Evolutionary conservation across 2,888 invertebrate genomes (phyloP).

Genomic region (Himalopsyche anomala): DNA sequence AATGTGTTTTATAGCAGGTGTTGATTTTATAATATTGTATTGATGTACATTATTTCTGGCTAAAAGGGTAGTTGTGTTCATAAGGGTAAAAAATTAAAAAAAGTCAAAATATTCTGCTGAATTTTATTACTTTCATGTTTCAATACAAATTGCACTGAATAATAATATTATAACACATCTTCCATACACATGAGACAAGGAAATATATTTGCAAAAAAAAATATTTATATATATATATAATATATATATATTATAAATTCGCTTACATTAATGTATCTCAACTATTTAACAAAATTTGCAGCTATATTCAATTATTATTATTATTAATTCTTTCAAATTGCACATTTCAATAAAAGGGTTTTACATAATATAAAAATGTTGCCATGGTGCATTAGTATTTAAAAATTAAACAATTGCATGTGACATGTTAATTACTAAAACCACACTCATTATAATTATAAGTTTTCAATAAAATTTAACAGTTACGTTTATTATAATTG

Average conservation of each 20-base stretch:
- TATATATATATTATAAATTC: constrained; percentile 47
- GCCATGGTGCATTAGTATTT: constrained; percentile 47
- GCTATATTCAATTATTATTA: constrained; percentile 57
- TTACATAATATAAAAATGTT: constrained; percentile 51
- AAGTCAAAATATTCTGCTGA: constrained; percentile 49
- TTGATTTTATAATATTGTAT: too few relatives aligned
- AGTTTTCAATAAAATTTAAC: constrained; percentile 46
- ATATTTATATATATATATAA: constrained; percentile 51
- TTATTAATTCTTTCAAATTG: constrained; percentile 63
- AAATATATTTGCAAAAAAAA: constrained; percentile 65
- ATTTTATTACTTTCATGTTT: constrained; percentile 62
- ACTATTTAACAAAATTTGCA: constrained; percentile 65
- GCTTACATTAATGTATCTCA: constrained; percentile 60
- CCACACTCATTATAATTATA: constrained; percentile 47
- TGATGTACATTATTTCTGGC: too few relatives aligned
- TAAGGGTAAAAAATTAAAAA: background rate
- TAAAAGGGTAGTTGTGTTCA: too few relatives aligned
- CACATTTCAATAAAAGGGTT: constrained; percentile 60
- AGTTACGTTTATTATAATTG: constrained; percentile 19
- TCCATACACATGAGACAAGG: constrained; percentile 64
- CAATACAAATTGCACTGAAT: constrained; percentile 65
- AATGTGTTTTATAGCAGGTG: too few relatives aligned
- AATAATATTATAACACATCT: constrained; percentile 60
- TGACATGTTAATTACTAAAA: constrained; percentile 51
- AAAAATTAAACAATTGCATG: constrained; percentile 50